Evolutionary conservation across 2,113 vertebrate species (phyloP), one percentile per base, ranked within the genome.

Genomic region (Colistium nudipinnis): DNA sequence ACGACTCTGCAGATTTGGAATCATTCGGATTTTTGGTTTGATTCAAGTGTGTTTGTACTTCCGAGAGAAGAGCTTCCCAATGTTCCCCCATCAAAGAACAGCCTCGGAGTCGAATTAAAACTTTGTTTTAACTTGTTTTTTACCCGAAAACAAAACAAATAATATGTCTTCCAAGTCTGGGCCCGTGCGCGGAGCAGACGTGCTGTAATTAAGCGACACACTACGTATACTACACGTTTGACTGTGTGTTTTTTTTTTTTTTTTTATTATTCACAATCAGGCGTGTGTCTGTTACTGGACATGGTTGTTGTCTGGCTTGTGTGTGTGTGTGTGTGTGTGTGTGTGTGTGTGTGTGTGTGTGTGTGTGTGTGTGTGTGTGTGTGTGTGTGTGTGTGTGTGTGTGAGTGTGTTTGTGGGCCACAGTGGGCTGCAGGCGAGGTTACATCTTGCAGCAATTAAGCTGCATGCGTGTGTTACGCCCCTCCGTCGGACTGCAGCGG

Each of bases 371-470:
- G 47, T 79, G 74, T 82, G 64, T 79, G 61, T 66, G 76, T 66
- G 64, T 60, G 60, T 48, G 65, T 78, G 78, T 66, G 60, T 36
- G 27, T 71, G 62, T 51, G 52, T 72, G 71, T 80, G 84, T 74
- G 60, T 27, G 69, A 53, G 70, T 79, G 76, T 85, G 84, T 87
- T 83, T 87, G 87, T 78, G 71, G 77, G 81, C 79, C 75, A 62
- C 71, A 81, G 80, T 76, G 64, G 84, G 85, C 88, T 84, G 77
- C 78, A 87, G 86, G 86, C 90, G 66, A 86, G 82, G 87, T 91
- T 91, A 90, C 91, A 92, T 89, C 89, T 92, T 92, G 88, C 83
- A 92, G 85, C 85, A 91, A 92, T 92, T 92, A 90, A 83, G 81
- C 84, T 72, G 85, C 87, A 86, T 90, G 83, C 74, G 85, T 88